Percentiles rank a stretch among this genome's conserved stretches.
Evolutionary conservation across 2,888 invertebrate genomes (phyloP).

Genomic region (Axea sp.): DNA sequence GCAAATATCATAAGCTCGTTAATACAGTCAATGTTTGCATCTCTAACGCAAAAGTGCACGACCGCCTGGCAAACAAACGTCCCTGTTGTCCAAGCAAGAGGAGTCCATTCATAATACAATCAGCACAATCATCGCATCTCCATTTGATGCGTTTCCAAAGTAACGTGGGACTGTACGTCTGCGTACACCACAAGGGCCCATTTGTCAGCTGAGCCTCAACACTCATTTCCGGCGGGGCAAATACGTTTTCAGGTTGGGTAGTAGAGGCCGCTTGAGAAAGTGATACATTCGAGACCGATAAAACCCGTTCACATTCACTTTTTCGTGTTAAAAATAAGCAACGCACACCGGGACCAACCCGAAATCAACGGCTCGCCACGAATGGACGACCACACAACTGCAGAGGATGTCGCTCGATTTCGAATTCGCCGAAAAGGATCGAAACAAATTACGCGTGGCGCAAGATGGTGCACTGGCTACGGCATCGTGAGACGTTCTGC

Average conservation of each 20-base stretch:
- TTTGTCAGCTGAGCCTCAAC: conserved; percentile 48
- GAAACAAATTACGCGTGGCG: conserved; percentile 44
- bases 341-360: conserved; percentile 33
- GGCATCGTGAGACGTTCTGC: conserved; percentile 72
- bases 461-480: conserved; percentile 65
- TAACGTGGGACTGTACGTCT: conserved; percentile 24
- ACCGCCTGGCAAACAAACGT: conserved; percentile 1
- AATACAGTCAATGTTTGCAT: conserved; percentile 14
- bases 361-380: conserved; percentile 51
- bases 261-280: conserved; percentile 68
- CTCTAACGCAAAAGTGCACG: background rate
- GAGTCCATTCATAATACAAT: conserved; percentile 14
- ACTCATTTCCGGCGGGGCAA: conserved; percentile 65
- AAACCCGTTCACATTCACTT: conserved; percentile 68
- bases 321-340: conserved; percentile 49
- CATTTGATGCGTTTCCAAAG: conserved; percentile 41
- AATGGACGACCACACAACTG: conserved; percentile 44
- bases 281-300: conserved; percentile 62
- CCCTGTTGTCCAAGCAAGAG: conserved; percentile 4
- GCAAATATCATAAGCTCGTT: conserved; percentile 33
- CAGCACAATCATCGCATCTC: conserved; percentile 12
- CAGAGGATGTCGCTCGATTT: conserved; percentile 14
- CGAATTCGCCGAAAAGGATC: conserved; percentile 13
- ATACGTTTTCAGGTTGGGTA: conserved; percentile 69
- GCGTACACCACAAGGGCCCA: conserved; percentile 19